Conservation (phyloP, 2,797 vertebrate species). For the Podarcis siculus region DNA sequence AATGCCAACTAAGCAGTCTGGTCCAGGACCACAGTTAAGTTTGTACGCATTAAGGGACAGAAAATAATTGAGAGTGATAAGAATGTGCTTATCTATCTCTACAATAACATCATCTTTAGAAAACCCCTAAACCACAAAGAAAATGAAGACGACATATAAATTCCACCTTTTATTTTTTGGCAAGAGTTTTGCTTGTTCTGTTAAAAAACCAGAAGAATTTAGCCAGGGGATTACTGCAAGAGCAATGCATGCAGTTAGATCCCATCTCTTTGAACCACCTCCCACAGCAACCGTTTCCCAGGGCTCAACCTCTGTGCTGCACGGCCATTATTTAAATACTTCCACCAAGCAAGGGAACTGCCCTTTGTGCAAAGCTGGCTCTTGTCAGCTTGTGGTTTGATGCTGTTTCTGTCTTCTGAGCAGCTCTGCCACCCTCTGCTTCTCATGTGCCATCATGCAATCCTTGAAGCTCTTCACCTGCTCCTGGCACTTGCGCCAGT, state of each 20-base stretch:
- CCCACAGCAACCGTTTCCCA: neutral
- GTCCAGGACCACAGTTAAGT: neutral
- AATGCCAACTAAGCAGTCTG: neutral
- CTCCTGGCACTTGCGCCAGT: slow-evolving; percentile 90
- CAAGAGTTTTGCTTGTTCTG: neutral
- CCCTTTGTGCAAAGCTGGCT: too few relatives aligned
- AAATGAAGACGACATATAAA: neutral
- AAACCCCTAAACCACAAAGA: neutral
- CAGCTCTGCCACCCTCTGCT: slow-evolving; percentile 73
- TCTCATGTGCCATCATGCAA: slow-evolving; percentile 87
- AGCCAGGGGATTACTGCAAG: neutral
- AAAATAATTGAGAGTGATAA: neutral
- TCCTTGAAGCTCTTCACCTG: slow-evolving; percentile 86
- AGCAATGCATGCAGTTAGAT: neutral
- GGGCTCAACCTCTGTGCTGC: neutral
- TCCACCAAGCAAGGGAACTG: too few relatives aligned
- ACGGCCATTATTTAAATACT: neutral
- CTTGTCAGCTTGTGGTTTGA: slow-evolving; percentile 48
- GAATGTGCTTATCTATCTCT: neutral
- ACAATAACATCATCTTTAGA: neutral
- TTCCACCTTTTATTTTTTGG: neutral
- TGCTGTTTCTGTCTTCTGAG: slow-evolving; percentile 41
- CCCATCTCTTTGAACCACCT: neutral
- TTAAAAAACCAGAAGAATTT: neutral
- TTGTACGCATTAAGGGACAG: neutral